Conservation (phyloP, 1,140 invertebrate species). For the Danaus melanippus region DNA sequence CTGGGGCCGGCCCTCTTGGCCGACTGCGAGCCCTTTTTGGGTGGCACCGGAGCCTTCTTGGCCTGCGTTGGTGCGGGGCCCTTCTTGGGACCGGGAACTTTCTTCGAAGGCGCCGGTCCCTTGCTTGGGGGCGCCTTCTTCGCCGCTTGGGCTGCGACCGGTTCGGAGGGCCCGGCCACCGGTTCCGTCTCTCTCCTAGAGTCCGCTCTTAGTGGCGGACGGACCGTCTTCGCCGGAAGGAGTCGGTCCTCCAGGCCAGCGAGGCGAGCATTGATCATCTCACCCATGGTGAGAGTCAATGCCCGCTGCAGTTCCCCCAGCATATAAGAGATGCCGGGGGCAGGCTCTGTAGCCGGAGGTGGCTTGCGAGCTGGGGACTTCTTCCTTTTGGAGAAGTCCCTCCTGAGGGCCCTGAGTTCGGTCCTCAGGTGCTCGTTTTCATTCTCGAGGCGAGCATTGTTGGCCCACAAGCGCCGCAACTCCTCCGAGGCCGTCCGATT, state of each 20-base stretch:
- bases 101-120: too few relatives aligned
- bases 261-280: not conserved
- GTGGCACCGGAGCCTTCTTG: too few relatives aligned
- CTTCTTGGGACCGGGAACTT: too few relatives aligned
- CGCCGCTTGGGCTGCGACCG: too few relatives aligned
- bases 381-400: not conserved
- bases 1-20: too few relatives aligned
- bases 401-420: constrained; percentile 1
- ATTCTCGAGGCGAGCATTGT: constrained; percentile 3
- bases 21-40: too few relatives aligned
- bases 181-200: too few relatives aligned
- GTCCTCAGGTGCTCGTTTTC: constrained; percentile 4
- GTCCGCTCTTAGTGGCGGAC: constrained; percentile 7
- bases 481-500: constrained; percentile 2
- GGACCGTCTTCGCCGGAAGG: not conserved
- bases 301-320: constrained; percentile 2
- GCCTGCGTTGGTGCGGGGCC: too few relatives aligned
- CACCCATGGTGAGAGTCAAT: not conserved
- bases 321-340: not conserved
- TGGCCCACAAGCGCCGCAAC: not conserved
- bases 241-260: not conserved
- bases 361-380: too few relatives aligned
- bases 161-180: too few relatives aligned
- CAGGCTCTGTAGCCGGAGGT: not conserved
- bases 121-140: too few relatives aligned